phyloP scores from a whole-genome alignment of 1,140 invertebrate species.

The Meteorus sp. region DNA sequence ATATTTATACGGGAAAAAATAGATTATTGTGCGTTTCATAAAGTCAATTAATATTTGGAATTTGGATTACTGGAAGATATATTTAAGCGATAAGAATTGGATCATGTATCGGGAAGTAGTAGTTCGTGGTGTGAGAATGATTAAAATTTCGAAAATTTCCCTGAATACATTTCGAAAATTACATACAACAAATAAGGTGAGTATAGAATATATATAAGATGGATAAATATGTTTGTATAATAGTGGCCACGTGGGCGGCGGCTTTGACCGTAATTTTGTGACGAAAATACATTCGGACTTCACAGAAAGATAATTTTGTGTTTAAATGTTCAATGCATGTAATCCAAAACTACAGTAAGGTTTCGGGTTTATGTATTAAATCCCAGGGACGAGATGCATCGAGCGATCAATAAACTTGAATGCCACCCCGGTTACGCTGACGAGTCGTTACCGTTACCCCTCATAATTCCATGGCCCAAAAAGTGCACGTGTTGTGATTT shows the following conservation, averaged over 20 bases:
- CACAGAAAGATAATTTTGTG: background rate
- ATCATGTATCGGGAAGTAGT: constrained; percentile 29
- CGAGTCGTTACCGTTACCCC: constrained; percentile 8
- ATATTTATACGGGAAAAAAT: no score
- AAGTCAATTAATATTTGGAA: no score
- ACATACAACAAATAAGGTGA: constrained; percentile 36
- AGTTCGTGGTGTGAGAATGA: constrained; percentile 29
- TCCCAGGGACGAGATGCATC: constrained; percentile 30
- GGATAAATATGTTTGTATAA: background rate
- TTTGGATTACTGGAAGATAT: no score
- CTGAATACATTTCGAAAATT: constrained; percentile 32
- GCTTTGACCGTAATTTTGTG: constrained; percentile 41
- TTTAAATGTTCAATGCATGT: background rate
- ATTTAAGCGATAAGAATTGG: background rate
- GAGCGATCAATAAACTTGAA: constrained; percentile 41
- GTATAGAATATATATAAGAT: constrained; percentile 6
- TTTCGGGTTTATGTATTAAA: background rate
- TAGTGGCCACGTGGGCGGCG: constrained; percentile 39
- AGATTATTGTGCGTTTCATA: no score
- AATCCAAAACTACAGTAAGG: background rate
- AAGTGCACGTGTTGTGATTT: background rate
- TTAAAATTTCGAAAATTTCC: constrained; percentile 32
- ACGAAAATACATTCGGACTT: constrained; percentile 37
- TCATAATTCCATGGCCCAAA: background rate
- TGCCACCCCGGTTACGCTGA: constrained; percentile 31